phyloP scores from a whole-genome alignment of 2,888 invertebrate species.

The Drosophila sordidula region DNA sequence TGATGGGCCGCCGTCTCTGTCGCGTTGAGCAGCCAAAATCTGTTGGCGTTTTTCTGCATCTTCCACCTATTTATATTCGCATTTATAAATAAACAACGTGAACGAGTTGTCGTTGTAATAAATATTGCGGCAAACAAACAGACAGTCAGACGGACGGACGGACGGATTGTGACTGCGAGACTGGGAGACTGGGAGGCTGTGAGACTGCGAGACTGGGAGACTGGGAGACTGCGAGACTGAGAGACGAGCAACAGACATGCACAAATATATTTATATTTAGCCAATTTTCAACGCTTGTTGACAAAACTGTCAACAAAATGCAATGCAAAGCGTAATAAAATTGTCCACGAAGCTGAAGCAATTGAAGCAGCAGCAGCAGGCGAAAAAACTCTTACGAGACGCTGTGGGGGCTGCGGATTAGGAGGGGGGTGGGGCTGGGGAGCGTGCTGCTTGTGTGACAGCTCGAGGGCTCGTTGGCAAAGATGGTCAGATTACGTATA shows the following conservation, averaged over 20 bases:
- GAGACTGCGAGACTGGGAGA: slow-evolving; percentile 13
- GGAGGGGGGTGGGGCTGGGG: background rate
- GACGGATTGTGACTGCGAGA: slow-evolving; percentile 13
- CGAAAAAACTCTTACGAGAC: slow-evolving; percentile 8
- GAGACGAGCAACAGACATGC: slow-evolving; percentile 61
- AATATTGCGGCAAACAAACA: slow-evolving; percentile 70
- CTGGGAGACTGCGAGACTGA: slow-evolving; percentile 5
- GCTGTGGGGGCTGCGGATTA: too few relatives aligned
- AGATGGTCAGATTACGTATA: slow-evolving; percentile 74
- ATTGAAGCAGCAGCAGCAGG: slow-evolving; percentile 40
- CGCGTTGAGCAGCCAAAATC: slow-evolving; percentile 66
- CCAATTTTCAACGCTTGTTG: slow-evolving; percentile 85
- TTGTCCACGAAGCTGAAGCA: slow-evolving; percentile 72
- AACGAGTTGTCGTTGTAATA: slow-evolving; percentile 81
- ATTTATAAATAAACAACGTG: slow-evolving; percentile 80
- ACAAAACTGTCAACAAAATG: slow-evolving; percentile 85
- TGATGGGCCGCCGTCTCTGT: slow-evolving; percentile 43
- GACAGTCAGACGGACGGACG: slow-evolving; percentile 17
- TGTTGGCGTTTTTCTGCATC: slow-evolving; percentile 52
- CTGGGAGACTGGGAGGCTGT: slow-evolving; percentile 4
- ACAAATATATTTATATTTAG: slow-evolving; percentile 83
- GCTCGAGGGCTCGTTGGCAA: background rate
- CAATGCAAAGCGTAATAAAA: slow-evolving; percentile 81
- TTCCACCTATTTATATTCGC: slow-evolving; percentile 79
- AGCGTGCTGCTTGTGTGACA: slow-evolving; percentile 40